Evolutionary conservation across 2,888 invertebrate species (phyloP), one percentile per base, ranked within the genome.

Genomic region (Tanypteryx hageni): DNA sequence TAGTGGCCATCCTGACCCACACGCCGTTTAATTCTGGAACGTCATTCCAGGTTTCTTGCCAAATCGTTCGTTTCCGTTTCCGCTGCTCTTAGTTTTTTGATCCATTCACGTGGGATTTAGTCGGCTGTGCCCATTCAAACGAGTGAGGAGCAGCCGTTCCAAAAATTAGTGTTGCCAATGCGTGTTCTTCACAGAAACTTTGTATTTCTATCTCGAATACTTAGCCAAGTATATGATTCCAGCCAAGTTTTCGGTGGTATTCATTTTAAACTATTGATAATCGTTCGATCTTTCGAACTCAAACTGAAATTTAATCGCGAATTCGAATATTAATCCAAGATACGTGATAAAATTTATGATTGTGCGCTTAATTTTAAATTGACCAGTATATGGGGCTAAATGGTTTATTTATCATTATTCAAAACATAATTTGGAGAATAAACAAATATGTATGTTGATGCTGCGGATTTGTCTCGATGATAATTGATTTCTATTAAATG

Each of bases 121-220:
- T 44, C 18, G 68, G n/a, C 68, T 22, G 56, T 14, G 18, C 44
- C 68, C 89, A 89, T 89, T 89, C 89, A 89, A 68, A 68, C 64
- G 31, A 61, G 59, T 64, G 18, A 31, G 27, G 11, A 64, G 64
- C 18, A 27, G 18, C n/a, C 10, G 31, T 89, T 89, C 68, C 89
- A 68, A 64, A 86, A 89, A 89, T 89, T 64, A 44, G 68, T n/a
- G 64, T 61, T 68, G 16, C 31, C 64, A 44, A 31, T 89, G n/a
- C 18, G n/a, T n/a, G n/a, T n/a, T 44, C 44, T 44, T 44, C 44
- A 44, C 44, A n/a, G 44, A 11, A 44, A 68, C 44, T 44, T 44
- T 8, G n/a, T 64, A 64, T 64, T 89, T 56, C 61, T 22, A 76
- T 27, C 76, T 76, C 57, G 85, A 57, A 56, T 57, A 22, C n/a